Conservation (phyloP, 2,888 invertebrate genomes). For the Chironomus riparius region DNA sequence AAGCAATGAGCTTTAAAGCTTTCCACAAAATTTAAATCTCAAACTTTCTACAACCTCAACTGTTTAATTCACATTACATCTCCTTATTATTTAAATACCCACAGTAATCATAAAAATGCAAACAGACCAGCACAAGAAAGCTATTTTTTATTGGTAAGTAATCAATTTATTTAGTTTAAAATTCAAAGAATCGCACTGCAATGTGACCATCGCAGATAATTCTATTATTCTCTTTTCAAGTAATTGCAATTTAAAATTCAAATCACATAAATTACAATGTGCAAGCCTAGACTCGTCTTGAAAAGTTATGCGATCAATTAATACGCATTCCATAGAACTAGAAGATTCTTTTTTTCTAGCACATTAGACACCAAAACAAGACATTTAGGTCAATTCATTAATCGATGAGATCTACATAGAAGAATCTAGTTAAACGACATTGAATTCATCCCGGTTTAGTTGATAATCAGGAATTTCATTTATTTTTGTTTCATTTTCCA, state of each 20-base stretch:
- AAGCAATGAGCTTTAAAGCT: too few species aligned
- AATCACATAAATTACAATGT: not conserved
- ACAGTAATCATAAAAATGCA: too few species aligned
- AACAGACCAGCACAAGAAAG: too few species aligned
- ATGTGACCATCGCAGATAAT: too few species aligned
- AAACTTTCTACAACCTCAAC: too few species aligned
- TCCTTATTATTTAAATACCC: too few species aligned
- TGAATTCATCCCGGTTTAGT: not conserved
- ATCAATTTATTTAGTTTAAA: too few species aligned
- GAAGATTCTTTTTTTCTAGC: not conserved
- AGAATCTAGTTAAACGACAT: conserved; percentile 7
- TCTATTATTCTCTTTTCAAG: too few species aligned
- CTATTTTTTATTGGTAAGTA: too few species aligned
- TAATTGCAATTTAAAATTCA: not conserved
- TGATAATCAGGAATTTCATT: not conserved
- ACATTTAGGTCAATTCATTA: not conserved
- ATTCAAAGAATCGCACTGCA: too few species aligned
- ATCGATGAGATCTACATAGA: not conserved
- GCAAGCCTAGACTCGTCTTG: not conserved
- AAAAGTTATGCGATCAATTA: not conserved
- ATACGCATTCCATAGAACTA: not conserved
- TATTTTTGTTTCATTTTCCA: not conserved
- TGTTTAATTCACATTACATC: too few species aligned
- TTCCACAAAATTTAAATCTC: too few species aligned
- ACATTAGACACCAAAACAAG: not conserved